These are phyloP conservation scores for Pectinophora gossypiella DNA, from an alignment of 1,140 invertebrate genomes.

Conservation along the genomic window DNA sequence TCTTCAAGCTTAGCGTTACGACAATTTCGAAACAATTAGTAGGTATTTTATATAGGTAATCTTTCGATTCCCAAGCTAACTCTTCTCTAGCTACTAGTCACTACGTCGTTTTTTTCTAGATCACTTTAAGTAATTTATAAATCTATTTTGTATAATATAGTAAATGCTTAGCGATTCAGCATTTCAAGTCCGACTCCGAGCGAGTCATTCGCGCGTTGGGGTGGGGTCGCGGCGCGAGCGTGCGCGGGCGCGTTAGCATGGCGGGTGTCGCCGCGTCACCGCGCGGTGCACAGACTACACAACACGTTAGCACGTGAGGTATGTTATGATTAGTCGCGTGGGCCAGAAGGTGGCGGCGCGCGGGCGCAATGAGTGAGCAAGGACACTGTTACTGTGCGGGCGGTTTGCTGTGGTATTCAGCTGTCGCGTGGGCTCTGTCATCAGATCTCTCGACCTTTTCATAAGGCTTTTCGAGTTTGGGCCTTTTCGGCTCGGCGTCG, in stretches of 20 bases:
- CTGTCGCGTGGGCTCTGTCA: constrained; percentile 59
- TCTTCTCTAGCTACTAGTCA: constrained; percentile 43
- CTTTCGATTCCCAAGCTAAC: constrained; percentile 30
- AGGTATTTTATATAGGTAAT: constrained; percentile 17
- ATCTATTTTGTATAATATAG: constrained; percentile 43
- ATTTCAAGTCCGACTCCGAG: constrained; percentile 28
- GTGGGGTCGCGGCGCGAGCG: constrained; percentile 20
- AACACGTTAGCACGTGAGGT: not conserved
- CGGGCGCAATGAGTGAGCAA: constrained; percentile 40
- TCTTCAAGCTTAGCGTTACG: constrained; percentile 48
- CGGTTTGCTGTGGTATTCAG: constrained; percentile 63
- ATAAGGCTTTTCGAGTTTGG: constrained; percentile 74
- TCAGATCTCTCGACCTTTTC: constrained; percentile 73
- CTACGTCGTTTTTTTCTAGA: constrained; percentile 43
- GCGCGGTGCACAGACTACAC: not conserved
- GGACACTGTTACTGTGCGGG: constrained; percentile 43
- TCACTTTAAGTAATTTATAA: constrained; percentile 40
- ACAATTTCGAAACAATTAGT: constrained; percentile 37
- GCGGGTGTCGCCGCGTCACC: not conserved
- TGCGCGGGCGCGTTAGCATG: not conserved
- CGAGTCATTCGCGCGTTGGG: constrained; percentile 14
- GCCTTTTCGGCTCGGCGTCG: constrained; percentile 78
- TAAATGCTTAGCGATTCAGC: constrained; percentile 50
- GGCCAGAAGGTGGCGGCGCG: constrained; percentile 21
- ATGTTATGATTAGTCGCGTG: constrained; percentile 17